Base-by-base conservation (phyloP, 2,888 invertebrate species). In the Mythimna ferrago region DNA sequence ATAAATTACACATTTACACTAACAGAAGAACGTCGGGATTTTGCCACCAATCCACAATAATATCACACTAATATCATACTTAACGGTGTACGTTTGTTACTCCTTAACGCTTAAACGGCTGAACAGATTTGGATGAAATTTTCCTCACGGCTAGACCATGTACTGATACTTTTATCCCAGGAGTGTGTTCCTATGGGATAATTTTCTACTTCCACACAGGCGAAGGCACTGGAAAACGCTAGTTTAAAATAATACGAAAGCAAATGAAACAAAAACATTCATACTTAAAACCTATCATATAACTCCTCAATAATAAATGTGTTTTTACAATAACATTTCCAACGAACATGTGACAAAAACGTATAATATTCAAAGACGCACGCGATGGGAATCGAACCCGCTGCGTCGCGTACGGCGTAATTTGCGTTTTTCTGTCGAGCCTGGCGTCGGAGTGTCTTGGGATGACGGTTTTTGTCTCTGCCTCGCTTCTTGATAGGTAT, bases 381-480 rank as follows among this genome's bases (percentile, higher is more conserved):
- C 89, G 89, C 90, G 92, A 88, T 93, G 93, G 91, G 95, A 95
- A 94, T 93, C 91, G 92, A 94, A 93, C 90, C 91, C 90, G 91
- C 89, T 91, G 91, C 91, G 88, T 86, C 86, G 81, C 83, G 92
- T 91, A 93, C 88, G 82, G 92, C 83, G 92, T 91, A 93, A 95
- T 94, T 95, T 94, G 92, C 91, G 93, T 95, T 96, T 95, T 96
- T 95, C 92, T 92, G 81, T 86, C 86, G 35, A 82, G 88, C 86
- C 72, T 83, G 85, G 83, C 87, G 89, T 88, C 92, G 92, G 94
- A 94, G 94, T 93, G 95, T 95, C 93, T 94, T 89, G 87, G 88
- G 88, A 82, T 83, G 82, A 82, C 61, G 83, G 88, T 90, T 92
- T 94, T 94, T 92, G 89, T 86, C 80, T 82, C 81, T 82, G 84